These are phyloP conservation scores for Drosophila cracens DNA, from an alignment of 2,888 invertebrate species.

Conservation along the genomic window DNA sequence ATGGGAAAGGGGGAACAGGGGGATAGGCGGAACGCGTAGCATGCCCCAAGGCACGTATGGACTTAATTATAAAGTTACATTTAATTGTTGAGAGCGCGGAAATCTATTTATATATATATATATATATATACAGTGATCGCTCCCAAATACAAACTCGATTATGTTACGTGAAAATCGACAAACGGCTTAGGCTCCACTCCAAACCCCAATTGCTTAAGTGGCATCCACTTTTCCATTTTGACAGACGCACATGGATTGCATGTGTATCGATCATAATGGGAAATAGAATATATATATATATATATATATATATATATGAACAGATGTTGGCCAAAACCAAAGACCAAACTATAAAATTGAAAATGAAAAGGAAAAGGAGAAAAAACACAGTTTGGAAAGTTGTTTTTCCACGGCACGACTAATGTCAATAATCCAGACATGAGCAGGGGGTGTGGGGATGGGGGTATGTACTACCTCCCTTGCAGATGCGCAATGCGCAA, in stretches of 20 bases:
- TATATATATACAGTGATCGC: neutral
- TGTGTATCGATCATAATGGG: neutral
- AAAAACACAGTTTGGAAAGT: conserved; percentile 36
- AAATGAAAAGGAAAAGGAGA: neutral
- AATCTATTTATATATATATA: conserved; percentile 2
- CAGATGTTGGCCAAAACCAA: neutral
- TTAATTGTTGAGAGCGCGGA: conserved; percentile 44
- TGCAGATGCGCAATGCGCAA: conserved; percentile 39
- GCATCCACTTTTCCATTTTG: conserved; percentile 38
- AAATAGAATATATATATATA: neutral
- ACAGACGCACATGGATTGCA: conserved; percentile 11
- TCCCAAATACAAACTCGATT: neutral
- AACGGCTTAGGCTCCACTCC: neutral
- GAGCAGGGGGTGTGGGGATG: neutral
- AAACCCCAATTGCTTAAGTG: conserved; percentile 19
- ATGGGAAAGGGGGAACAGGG: neutral
- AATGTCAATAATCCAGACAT: conserved; percentile 30
- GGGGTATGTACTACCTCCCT: neutral
- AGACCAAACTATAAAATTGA: too few species aligned
- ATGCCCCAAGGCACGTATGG: conserved; percentile 40
- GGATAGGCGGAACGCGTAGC: neutral
- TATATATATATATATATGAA: neutral
- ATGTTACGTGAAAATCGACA: neutral
- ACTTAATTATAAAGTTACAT: conserved; percentile 50
- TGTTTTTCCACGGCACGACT: conserved; percentile 32